These are phyloP conservation scores for Sapayoa aenigma DNA, from an alignment of 2,113 vertebrate species.

Conservation along the genomic window DNA sequence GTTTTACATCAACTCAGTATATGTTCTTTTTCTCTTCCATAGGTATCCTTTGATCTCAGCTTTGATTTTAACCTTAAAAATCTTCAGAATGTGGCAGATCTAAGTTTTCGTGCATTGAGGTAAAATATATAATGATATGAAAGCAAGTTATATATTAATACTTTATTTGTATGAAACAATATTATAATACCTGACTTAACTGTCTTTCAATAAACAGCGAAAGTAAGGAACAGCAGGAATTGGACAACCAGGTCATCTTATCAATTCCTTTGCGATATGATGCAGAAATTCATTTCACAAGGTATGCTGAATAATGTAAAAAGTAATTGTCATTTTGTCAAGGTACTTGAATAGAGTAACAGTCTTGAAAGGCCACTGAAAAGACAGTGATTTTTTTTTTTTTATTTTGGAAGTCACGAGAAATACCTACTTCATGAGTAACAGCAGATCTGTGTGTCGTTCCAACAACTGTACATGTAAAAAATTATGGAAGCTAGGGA, in stretches of 20 bases:
- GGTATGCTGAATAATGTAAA: constrained; percentile 66
- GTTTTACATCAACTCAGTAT: neutral
- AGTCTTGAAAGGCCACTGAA: neutral
- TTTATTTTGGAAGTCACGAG: neutral
- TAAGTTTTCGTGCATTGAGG: constrained; percentile 83
- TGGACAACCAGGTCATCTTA: constrained; percentile 78
- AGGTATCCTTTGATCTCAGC: constrained; percentile 84
- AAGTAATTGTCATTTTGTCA: neutral
- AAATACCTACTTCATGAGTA: neutral
- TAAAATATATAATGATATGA: constrained; percentile 37
- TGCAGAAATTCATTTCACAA: constrained; percentile 83
- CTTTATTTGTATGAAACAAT: neutral
- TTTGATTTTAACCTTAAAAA: constrained; percentile 87
- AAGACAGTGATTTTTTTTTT: neutral
- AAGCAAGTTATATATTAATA: neutral
- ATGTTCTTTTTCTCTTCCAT: neutral
- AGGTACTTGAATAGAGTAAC: neutral
- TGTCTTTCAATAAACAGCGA: constrained; percentile 75
- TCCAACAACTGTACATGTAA: neutral
- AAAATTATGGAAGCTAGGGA: neutral
- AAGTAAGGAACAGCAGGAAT: constrained; percentile 74
- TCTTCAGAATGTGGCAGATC: constrained; percentile 72
- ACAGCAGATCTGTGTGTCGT: neutral
- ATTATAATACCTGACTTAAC: neutral
- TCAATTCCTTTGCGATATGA: constrained; percentile 81